These are phyloP conservation scores for Volucella inflata DNA, from an alignment of 2,888 invertebrate species.

Conservation along the genomic window DNA sequence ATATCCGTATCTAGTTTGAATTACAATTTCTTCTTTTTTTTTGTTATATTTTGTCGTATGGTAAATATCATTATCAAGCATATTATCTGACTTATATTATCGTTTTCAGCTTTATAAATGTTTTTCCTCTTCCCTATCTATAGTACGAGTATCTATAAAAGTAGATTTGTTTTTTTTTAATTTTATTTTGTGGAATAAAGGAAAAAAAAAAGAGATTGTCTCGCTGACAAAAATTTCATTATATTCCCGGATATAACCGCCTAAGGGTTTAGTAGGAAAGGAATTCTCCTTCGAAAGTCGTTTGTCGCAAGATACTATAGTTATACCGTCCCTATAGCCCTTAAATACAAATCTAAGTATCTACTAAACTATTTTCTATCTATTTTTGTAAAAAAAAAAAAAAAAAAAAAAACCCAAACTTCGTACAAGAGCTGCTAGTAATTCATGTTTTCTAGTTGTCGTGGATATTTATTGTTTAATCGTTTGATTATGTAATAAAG, in stretches of 20 bases:
- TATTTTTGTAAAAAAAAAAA: not conserved
- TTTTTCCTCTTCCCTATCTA: conserved; percentile 60
- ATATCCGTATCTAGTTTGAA: not conserved
- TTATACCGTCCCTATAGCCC: too few relatives aligned
- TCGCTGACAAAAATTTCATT: conserved; percentile 46
- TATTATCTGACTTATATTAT: conserved; percentile 82
- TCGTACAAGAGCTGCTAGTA: too few relatives aligned
- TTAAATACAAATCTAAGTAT: too few relatives aligned
- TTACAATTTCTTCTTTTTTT: conserved; percentile 1
- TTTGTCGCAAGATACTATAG: not conserved
- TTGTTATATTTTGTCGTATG: conserved; percentile 76
- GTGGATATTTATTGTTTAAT: conserved; percentile 16
- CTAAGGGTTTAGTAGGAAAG: conserved; percentile 53
- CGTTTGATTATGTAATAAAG: conserved; percentile 8
- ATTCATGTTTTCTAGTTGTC: not conserved
- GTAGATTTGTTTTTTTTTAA: too few relatives aligned
- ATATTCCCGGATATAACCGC: conserved; percentile 62
- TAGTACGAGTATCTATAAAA: conserved; percentile 10
- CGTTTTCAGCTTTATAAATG: conserved; percentile 78
- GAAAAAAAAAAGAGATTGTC: conserved; percentile 46
- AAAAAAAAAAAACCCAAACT: not conserved
- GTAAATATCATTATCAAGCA: conserved; percentile 84
- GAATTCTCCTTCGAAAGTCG: conserved; percentile 43
- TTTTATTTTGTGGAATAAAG: conserved; percentile 4
- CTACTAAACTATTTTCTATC: not conserved